Conservation (phyloP, 2,888 invertebrate genomes). For the Sepiola atlantica region DNA sequence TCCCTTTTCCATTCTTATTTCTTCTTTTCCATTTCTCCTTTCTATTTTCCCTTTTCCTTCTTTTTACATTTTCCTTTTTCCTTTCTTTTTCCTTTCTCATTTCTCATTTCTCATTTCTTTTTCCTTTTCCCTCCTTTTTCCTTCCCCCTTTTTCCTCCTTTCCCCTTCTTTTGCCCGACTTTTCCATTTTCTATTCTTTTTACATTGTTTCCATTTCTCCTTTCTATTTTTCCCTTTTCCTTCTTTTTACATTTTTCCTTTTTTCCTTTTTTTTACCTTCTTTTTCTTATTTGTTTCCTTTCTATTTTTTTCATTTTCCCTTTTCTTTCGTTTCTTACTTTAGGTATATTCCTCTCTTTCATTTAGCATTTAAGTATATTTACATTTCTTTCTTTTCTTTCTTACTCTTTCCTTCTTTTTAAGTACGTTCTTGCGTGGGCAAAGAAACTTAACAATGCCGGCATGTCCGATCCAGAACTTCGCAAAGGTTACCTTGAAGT, state of each 20-base stretch:
- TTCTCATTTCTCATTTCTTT: not conserved
- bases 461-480: not conserved
- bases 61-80: too few relatives aligned
- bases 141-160: not conserved
- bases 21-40: too few relatives aligned
- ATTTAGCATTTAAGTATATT: too few relatives aligned
- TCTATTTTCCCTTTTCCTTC: too few relatives aligned
- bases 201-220: not conserved
- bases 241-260: not conserved
- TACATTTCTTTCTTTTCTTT: too few relatives aligned
- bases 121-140: not conserved
- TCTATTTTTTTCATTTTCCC: too few relatives aligned
- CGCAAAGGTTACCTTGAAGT: not conserved
- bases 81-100: not conserved
- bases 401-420: too few relatives aligned
- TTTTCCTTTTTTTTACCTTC: too few relatives aligned
- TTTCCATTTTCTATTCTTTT: not conserved
- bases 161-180: not conserved
- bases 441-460: not conserved
- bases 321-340: too few relatives aligned
- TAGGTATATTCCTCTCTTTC: too few relatives aligned
- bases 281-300: too few relatives aligned
- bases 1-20: too few relatives aligned
- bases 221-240: not conserved
- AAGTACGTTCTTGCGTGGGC: not conserved